Evolutionary conservation across 92 coral and sea anemone genomes (phyloP), one percentile per base, ranked within the genome.

Genomic region (Zoanthus gigantus): DNA sequence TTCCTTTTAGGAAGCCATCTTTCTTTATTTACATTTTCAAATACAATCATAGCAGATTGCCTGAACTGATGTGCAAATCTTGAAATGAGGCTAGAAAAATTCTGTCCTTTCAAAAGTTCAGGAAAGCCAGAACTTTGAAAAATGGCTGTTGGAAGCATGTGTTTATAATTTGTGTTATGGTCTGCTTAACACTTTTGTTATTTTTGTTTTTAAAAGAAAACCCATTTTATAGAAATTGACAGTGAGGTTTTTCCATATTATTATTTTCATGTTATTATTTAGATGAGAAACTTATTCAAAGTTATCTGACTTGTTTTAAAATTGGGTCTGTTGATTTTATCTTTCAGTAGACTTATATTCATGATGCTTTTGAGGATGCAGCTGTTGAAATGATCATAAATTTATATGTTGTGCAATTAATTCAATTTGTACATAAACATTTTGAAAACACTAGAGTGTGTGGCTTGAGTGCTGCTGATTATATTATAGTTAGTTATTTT

Each of bases 371-470:
- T 65, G 71, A 48, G 66, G 58, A n/a, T 8, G 28, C 58, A 65
- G 75, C 85, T 81, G 74, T 65, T 46, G 30, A 81, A 81, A n/a
- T 65, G 74, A 29, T 15, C 45, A 81, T 23, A 23, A 23, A 23
- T 23, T 23, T 23, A 23, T 65, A 32, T 54, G 66, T 81, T 80
- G 69, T 80, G 42, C 42, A 28, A 61, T 66, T n/a, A 31, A 30
- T 69, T 69, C 46, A 47, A 81, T 68, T 81, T 81, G 42, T 81
- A 5, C 71, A 81, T 81, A 81, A 81, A 81, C 74, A 81, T 81
- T 81, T 81, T 44, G 29, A 67, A 32, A 42, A 81, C 18, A 46
- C 66, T 65, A 45, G 60, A 50, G 9, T 50, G 56, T 11, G 56
- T 50, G 56, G 8, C 9, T 50, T 50, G 2, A 50, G 56, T 7